Percentiles rank a stretch among this genome's conserved stretches.
Conservation (phyloP, 2,113 vertebrate genomes). For the Azemiops feae region DNA sequence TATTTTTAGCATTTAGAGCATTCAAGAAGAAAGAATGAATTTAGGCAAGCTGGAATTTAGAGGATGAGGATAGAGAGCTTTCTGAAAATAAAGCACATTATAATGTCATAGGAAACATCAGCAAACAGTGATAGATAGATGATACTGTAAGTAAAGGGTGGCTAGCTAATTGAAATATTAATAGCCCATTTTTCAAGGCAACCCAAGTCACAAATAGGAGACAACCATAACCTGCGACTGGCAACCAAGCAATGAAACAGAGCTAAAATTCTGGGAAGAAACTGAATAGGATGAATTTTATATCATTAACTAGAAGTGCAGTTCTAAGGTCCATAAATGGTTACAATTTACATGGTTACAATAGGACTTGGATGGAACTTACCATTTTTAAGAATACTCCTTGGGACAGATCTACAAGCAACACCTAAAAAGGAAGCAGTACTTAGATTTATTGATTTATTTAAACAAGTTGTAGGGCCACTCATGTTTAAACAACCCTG, state of each 20-base stretch:
- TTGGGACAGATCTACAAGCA: conserved; percentile 85
- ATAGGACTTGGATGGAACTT: conserved; percentile 51
- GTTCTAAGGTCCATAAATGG: not conserved
- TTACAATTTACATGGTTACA: too few species aligned
- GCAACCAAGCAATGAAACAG: not conserved
- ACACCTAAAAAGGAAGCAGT: conserved; percentile 68
- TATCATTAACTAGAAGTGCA: not conserved
- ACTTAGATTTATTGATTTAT: not conserved
- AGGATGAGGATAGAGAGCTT: not conserved
- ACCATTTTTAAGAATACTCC: conserved; percentile 78
- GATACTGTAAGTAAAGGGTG: not conserved
- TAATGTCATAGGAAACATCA: not conserved
- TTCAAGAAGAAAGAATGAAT: not conserved
- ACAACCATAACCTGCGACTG: not conserved
- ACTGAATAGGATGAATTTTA: not conserved
- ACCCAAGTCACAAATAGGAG: not conserved
- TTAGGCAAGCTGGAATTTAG: not conserved
- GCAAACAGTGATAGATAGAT: not conserved
- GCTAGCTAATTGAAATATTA: not conserved
- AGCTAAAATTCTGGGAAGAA: not conserved
- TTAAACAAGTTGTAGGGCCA: not conserved
- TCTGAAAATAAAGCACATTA: not conserved
- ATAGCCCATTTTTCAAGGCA: not conserved
- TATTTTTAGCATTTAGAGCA: not conserved
- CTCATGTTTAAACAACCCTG: not conserved